Conservation (phyloP, 2,113 vertebrate species). For the Salminus brasiliensis region DNA sequence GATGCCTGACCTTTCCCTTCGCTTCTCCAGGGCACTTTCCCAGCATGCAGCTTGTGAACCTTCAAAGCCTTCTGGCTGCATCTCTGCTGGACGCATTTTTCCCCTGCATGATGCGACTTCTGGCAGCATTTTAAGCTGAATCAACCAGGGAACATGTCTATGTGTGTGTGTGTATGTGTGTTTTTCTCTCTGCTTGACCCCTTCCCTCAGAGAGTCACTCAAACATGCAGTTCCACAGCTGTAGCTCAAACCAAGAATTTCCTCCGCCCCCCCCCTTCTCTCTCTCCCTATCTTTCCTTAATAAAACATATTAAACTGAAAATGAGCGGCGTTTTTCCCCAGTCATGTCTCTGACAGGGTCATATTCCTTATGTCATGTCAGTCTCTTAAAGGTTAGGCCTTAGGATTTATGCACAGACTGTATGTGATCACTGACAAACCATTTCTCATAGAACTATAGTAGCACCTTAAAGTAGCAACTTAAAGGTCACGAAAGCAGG, state of each 20-base stretch:
- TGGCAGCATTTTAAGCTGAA: background rate
- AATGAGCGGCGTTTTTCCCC: conserved; percentile 11
- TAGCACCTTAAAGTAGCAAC: too few relatives aligned
- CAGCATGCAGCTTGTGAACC: conserved; percentile 64
- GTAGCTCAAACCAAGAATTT: conserved; percentile 51
- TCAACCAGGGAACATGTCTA: conserved; percentile 23
- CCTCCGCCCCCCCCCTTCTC: conserved; percentile 46
- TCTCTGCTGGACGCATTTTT: conserved; percentile 48
- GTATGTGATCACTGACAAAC: background rate
- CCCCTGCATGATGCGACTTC: conserved; percentile 43
- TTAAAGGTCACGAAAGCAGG: too few relatives aligned
- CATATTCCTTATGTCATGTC: background rate
- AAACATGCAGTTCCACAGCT: conserved; percentile 58
- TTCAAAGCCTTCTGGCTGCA: conserved; percentile 50
- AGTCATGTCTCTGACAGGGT: background rate
- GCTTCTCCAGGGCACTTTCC: conserved; percentile 54
- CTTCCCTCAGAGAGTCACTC: conserved; percentile 42
- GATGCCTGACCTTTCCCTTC: conserved; percentile 51
- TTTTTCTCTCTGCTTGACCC: background rate
- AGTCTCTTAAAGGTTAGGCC: background rate
- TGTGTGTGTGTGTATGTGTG: too few relatives aligned
- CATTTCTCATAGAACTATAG: background rate
- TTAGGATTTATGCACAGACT: background rate
- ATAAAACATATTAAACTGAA: conserved; percentile 21
- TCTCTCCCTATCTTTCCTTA: conserved; percentile 34